Evolutionary conservation across 2,113 vertebrate genomes (phyloP).

Genomic region (Myanophis thanlyinensis): DNA sequence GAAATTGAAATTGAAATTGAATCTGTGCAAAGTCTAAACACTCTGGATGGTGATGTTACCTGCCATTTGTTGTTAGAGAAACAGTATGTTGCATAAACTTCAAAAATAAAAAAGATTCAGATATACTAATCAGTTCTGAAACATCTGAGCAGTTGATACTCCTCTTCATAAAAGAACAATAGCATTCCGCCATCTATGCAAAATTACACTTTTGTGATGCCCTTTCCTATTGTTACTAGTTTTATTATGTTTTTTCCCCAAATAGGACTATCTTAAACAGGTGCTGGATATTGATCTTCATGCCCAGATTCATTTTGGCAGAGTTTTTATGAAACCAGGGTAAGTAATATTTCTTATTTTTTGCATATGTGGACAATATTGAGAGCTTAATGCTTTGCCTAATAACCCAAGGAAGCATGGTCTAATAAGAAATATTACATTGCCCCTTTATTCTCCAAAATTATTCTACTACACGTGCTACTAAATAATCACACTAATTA

Average conservation of each 20-base stretch:
- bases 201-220: not conserved
- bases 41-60: not conserved
- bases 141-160: not conserved
- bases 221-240: not conserved
- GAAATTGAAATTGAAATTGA: too few species aligned
- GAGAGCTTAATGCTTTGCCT: slow-evolving; percentile 17
- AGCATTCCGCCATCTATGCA: not conserved
- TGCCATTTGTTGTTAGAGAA: not conserved
- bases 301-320: slow-evolving; percentile 98
- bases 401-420: not conserved
- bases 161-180: not conserved
- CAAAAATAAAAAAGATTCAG: not conserved
- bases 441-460: not conserved
- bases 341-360: slow-evolving; percentile 69
- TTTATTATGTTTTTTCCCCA: slow-evolving; percentile 35
- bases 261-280: slow-evolving; percentile 99
- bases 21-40: not conserved
- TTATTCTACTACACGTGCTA: not conserved
- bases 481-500: not conserved
- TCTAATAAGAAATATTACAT: slow-evolving; percentile 15
- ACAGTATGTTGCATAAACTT: not conserved
- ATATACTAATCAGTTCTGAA: not conserved
- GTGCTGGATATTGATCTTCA: slow-evolving; percentile 99
- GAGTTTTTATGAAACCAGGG: slow-evolving; percentile 99
- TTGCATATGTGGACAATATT: slow-evolving; percentile 22